These are phyloP conservation scores for Drosophila leonis DNA, from an alignment of 2,888 invertebrate genomes.

Conservation along the genomic window DNA sequence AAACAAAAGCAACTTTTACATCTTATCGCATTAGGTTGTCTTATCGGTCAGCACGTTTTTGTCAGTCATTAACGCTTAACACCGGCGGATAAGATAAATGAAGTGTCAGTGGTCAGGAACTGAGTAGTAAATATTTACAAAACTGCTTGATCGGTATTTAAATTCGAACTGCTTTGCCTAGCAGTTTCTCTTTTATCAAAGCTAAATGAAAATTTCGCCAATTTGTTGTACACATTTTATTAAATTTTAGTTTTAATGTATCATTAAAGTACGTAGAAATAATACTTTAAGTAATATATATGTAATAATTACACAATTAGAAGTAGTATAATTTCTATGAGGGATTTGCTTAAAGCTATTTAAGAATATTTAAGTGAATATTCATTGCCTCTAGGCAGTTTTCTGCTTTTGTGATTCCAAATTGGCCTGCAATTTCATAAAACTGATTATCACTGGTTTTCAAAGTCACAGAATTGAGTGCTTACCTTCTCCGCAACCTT, in stretches of 20 bases:
- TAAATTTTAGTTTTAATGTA: not conserved
- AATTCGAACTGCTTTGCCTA: not conserved
- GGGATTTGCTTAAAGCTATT: conserved; percentile 15
- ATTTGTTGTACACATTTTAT: conserved; percentile 4
- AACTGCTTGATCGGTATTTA: not conserved
- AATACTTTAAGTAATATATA: conserved; percentile 67
- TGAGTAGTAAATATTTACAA: not conserved
- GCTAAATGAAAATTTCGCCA: not conserved
- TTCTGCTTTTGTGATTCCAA: conserved; percentile 51
- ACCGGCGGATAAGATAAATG: conserved; percentile 1
- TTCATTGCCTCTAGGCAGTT: conserved; percentile 44
- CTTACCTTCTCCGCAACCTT: conserved; percentile 87
- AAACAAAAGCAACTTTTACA: not conserved
- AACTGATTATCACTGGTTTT: not conserved
- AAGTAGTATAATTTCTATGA: conserved; percentile 25
- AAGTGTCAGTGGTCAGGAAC: not conserved
- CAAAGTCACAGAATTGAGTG: too few species aligned
- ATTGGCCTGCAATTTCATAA: too few species aligned
- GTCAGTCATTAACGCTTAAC: not conserved
- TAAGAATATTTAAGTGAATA: conserved; percentile 9
- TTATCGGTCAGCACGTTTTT: conserved; percentile 20
- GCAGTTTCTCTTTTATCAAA: not conserved
- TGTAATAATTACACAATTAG: conserved; percentile 22
- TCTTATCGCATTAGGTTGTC: conserved; percentile 15
- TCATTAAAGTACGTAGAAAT: conserved; percentile 32